A percentile compares a stretch with the other conserved stretches of the same genome.
Evolutionary conservation across 53 echinoderm and acorn worm genomes (phyloP).

Genomic region (Antedon mediterranea): DNA sequence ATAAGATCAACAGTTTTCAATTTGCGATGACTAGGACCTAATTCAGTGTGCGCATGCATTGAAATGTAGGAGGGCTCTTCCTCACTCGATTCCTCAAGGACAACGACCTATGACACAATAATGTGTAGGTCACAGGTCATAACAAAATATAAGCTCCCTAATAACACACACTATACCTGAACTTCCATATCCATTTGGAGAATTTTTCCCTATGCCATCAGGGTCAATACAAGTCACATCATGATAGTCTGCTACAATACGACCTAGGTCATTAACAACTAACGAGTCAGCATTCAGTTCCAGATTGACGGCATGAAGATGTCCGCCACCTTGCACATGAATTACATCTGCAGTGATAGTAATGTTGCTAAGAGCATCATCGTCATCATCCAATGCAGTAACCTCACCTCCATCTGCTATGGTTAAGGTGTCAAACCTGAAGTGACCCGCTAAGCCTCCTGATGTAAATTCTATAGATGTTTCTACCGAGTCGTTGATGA

Average conservation of each 20-base stretch:
- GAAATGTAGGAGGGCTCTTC: too few species aligned
- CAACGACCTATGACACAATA: too few species aligned
- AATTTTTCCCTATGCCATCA: constrained; percentile 41
- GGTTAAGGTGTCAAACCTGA: constrained; percentile 54
- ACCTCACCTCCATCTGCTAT: constrained; percentile 58
- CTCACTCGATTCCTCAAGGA: too few species aligned
- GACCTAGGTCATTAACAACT: constrained; percentile 62
- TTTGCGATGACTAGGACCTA: too few species aligned
- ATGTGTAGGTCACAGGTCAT: too few species aligned
- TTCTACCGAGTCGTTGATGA: constrained; percentile 37
- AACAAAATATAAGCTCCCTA: too few species aligned
- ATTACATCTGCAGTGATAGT: constrained; percentile 36
- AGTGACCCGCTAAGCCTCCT: constrained; percentile 49
- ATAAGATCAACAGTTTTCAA: too few species aligned
- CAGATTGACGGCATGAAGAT: constrained; percentile 39
- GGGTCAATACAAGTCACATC: constrained; percentile 29
- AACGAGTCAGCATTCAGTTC: constrained; percentile 46
- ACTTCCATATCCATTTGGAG: constrained; percentile 25
- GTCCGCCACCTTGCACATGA: constrained; percentile 59
- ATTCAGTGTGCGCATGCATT: too few species aligned
- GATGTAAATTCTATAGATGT: constrained; percentile 23
- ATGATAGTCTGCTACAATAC: constrained; percentile 56
- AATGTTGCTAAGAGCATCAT: constrained; percentile 34
- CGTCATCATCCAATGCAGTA: constrained; percentile 31
- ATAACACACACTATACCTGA: constrained; percentile 29